Conservation (phyloP, 1,140 invertebrate genomes). For the Drosophila mayri region DNA sequence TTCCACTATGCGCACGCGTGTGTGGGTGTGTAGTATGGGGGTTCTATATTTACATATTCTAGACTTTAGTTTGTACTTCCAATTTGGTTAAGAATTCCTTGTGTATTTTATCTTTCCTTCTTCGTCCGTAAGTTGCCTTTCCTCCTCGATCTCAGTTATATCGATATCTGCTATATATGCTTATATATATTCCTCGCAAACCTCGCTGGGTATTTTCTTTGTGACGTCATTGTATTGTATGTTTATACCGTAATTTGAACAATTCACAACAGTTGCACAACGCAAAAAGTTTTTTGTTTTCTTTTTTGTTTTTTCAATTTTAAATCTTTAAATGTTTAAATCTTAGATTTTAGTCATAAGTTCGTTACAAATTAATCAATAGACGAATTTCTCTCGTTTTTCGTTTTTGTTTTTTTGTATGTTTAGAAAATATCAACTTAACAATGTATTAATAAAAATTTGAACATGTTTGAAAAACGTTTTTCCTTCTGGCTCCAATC, state of each 20-base stretch:
- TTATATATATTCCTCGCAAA: conserved; percentile 43
- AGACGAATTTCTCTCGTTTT: conserved; percentile 59
- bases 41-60: conserved; percentile 74
- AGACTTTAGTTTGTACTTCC: conserved; percentile 83
- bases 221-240: conserved; percentile 69
- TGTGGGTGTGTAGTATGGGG: conserved; percentile 44
- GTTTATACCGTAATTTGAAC: conserved; percentile 77
- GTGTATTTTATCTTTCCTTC: conserved; percentile 71
- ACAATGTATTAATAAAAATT: conserved; percentile 71
- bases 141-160: conserved; percentile 17
- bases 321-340: conserved; percentile 42
- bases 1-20: conserved; percentile 31
- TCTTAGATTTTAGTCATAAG: conserved; percentile 62
- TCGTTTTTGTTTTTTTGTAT: conserved; percentile 29
- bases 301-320: conserved; percentile 27
- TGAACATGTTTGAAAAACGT: conserved; percentile 69
- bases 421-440: conserved; percentile 63
- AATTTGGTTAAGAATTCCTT: conserved; percentile 84
- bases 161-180: conserved; percentile 11
- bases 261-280: conserved; percentile 83
- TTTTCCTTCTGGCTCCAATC: conserved; percentile 75
- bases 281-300: conserved; percentile 61
- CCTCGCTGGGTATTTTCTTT: conserved; percentile 53
- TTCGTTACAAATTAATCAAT: conserved; percentile 75
- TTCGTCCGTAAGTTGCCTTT: conserved; percentile 42